Percentiles rank a stretch among this genome's conserved stretches.
Evolutionary conservation across 2,113 vertebrate species (phyloP).

Genomic region (Pterocles gutturalis): DNA sequence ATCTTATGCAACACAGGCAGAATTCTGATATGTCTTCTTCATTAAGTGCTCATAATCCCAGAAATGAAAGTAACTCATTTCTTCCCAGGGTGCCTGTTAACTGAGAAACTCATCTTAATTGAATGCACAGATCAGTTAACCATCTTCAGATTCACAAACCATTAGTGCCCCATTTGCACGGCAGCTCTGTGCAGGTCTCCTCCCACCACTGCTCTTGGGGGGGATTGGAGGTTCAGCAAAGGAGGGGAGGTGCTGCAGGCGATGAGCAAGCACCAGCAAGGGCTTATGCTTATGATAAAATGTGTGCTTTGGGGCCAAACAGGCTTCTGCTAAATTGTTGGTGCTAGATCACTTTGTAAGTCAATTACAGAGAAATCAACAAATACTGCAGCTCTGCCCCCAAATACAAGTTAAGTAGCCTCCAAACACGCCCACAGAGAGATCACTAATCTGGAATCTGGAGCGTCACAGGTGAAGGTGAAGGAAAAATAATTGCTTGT

Average conservation of each 20-base stretch:
- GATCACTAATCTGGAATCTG: not conserved
- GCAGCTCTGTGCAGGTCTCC: not conserved
- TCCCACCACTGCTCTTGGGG: constrained; percentile 26
- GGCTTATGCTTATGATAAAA: constrained; percentile 27
- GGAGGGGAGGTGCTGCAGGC: not conserved
- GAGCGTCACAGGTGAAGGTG: not conserved
- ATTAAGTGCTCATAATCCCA: constrained; percentile 75
- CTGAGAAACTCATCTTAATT: constrained; percentile 74
- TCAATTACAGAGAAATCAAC: constrained; percentile 18
- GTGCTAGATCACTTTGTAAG: not conserved
- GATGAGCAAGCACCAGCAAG: not conserved
- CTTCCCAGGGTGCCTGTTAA: constrained; percentile 78
- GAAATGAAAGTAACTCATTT: constrained; percentile 69
- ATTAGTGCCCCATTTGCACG: constrained; percentile 59
- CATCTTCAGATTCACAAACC: constrained; percentile 58
- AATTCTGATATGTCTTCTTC: constrained; percentile 70
- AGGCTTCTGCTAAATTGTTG: constrained; percentile 11
- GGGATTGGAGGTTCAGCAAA: constrained; percentile 30
- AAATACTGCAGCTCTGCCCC: constrained; percentile 29
- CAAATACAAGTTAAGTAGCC: not conserved
- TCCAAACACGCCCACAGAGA: not conserved
- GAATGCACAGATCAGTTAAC: constrained; percentile 73
- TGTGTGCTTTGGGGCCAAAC: constrained; percentile 7
- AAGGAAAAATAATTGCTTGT: not conserved
- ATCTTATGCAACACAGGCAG: constrained; percentile 26